Evolutionary conservation across 1,140 invertebrate genomes (phyloP), one percentile per base, ranked within the genome.

Genomic region (Eumaeus atala): DNA sequence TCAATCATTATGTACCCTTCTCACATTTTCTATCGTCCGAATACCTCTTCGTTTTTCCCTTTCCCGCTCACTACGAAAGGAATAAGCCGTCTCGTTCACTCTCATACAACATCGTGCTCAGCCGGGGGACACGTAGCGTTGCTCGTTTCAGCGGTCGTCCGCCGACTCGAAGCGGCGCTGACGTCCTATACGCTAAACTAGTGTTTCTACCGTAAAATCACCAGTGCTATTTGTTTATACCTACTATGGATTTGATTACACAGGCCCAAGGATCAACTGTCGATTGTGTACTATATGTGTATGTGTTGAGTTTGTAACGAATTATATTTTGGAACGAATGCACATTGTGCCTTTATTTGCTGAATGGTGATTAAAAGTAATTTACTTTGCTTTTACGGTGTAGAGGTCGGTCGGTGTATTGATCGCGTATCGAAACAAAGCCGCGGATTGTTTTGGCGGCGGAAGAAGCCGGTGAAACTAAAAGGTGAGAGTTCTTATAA

Each of bases 301-400:
- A 65, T 72, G 63, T 74, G 77, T 79, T 64, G 68, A 57, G 60
- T 62, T 62, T 54, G 65, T 64, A 72, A 61, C 64, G 62, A 74
- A 67, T 66, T 72, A 70, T 28, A 28, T 28, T 28, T 69, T 72
- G 67, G 74, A 83, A 77, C 77, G 72, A 57, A 64, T 77, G 72
- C 70, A 67, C 76, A 66, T 72, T 77, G 74, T 74, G 72, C 72
- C 67, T 78, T 81, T 77, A 71, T 80, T 77, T 82, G 81, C 69
- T 77, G 76, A 80, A 83, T 83, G 71, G 83, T 87, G 83, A 84
- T 84, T 82, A 84, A 73, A 80, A 74, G 77, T 80, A 84, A 84
- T 81, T 83, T 78, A 74, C 74, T 77, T 77, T 66, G 74, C 74
- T 77, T 85, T 81, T 84, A 83, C 75, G 69, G 82, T 84, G 78